Percentiles rank a stretch among this genome's conserved stretches.
phyloP scores from a whole-genome alignment of 2,113 vertebrate genomes.

The Clarias gariepinus region DNA sequence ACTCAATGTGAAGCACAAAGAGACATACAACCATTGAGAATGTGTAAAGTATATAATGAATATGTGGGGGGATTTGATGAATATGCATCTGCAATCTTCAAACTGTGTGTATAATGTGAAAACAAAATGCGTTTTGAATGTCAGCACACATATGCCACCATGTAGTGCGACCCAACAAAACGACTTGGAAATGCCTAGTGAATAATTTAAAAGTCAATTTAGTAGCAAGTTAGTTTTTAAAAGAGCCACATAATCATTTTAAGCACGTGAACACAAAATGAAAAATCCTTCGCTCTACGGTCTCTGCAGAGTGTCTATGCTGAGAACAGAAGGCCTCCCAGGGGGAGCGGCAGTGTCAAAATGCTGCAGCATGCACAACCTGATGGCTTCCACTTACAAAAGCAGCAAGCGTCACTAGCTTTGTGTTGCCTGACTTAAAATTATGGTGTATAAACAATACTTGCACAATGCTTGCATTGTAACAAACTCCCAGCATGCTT shows the following conservation, averaged over 20 bases:
- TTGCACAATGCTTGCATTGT: neutral
- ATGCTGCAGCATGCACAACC: constrained; percentile 26
- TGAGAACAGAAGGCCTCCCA: constrained; percentile 19
- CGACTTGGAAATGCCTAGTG: constrained; percentile 8
- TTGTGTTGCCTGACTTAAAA: constrained; percentile 16
- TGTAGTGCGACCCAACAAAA: constrained; percentile 11
- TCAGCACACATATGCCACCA: constrained; percentile 13
- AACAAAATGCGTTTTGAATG: neutral
- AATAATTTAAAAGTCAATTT: constrained; percentile 38
- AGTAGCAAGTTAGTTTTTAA: neutral
- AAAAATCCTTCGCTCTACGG: constrained; percentile 34
- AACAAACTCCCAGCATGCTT: neutral
- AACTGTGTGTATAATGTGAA: neutral
- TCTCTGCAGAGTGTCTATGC: constrained; percentile 10
- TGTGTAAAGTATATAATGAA: neutral
- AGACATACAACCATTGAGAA: neutral
- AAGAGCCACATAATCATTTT: constrained; percentile 27
- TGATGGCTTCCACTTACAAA: constrained; percentile 34
- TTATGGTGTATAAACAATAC: constrained; percentile 6
- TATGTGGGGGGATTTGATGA: constrained; percentile 1
- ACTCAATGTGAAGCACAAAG: neutral
- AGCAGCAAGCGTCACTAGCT: constrained; percentile 20
- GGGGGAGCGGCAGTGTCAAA: constrained; percentile 5
- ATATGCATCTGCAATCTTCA: neutral
- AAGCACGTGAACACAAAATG: constrained; percentile 33